Conservation (phyloP, 1,140 invertebrate genomes). For the Neotoxoptera formosana region DNA sequence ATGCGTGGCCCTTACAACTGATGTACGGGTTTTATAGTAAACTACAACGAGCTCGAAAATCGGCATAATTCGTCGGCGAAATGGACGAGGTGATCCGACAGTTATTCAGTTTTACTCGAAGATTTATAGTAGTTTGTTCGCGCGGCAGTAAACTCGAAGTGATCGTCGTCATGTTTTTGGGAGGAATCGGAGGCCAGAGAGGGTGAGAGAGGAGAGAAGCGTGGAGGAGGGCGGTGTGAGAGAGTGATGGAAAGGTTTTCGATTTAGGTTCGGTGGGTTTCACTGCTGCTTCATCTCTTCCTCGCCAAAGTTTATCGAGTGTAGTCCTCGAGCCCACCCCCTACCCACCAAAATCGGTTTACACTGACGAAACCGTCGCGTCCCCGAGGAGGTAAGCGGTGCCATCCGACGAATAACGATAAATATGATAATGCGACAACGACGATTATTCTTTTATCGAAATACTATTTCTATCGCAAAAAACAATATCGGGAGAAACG, state of each 20-base stretch:
- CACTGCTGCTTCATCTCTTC: not conserved
- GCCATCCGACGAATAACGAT: not conserved
- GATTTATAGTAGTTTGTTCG: not conserved
- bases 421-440: not conserved
- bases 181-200: not conserved
- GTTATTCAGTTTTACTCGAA: not conserved
- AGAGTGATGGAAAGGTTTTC: not conserved
- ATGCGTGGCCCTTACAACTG: too few relatives aligned
- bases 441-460: not conserved
- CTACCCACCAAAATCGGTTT: not conserved
- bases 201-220: too few relatives aligned
- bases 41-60: not conserved
- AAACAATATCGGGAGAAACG: not conserved
- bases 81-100: not conserved
- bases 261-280: not conserved
- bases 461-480: not conserved
- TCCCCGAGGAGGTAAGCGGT: not conserved
- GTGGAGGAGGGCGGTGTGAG: too few relatives aligned
- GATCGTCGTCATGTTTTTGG: not conserved
- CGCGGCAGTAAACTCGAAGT: not conserved
- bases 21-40: not conserved
- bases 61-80: not conserved
- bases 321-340: not conserved
- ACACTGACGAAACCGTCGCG: too few relatives aligned
- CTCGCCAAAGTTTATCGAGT: not conserved